Conservation (phyloP, 2,797 vertebrate species). For the Cyclura pinguis region DNA sequence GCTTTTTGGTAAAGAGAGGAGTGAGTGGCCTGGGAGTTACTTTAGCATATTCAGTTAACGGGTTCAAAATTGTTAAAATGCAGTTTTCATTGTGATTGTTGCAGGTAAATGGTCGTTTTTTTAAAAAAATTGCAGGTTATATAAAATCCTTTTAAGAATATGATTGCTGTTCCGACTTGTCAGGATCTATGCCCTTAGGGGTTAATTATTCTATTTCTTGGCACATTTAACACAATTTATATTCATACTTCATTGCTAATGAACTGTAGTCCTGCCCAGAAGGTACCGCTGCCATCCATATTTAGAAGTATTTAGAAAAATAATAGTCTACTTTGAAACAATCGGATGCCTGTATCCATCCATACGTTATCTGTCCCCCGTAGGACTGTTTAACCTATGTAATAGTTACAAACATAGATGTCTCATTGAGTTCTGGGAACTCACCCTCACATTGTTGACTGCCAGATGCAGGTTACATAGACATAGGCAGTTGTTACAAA, state of each 20-base stretch:
- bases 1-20: background rate
- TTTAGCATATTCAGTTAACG: background rate
- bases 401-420: background rate
- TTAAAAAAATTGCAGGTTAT: background rate
- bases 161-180: background rate
- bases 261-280: background rate
- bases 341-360: background rate
- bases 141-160: background rate
- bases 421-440: background rate
- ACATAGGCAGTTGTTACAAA: conserved; percentile 4
- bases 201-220: conserved; percentile 20
- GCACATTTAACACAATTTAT: background rate
- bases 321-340: background rate
- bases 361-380: background rate
- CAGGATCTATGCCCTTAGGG: background rate
- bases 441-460: background rate
- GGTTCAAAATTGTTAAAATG: background rate
- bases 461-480: conserved; percentile 7
- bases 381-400: background rate
- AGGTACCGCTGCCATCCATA: background rate
- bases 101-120: background rate
- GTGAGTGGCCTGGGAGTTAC: background rate
- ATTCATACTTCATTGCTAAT: background rate
- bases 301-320: background rate
- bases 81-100: background rate